Evolutionary conservation across 2,888 invertebrate genomes (phyloP).

Genomic region (Volucella inanis): DNA sequence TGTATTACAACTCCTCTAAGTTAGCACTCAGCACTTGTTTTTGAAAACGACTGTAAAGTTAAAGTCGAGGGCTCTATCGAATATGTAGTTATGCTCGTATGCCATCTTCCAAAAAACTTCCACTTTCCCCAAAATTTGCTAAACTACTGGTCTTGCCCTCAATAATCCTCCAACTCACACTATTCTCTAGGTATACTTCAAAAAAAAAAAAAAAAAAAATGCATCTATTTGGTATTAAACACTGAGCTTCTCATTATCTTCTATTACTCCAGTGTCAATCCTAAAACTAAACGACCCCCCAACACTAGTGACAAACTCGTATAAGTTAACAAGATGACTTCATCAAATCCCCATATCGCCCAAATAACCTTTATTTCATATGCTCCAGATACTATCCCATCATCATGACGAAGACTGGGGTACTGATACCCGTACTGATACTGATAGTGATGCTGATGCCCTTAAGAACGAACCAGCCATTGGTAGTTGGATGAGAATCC

Average conservation of each 20-base stretch:
- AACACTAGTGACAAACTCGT: conserved; percentile 48
- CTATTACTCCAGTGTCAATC: conserved; percentile 65
- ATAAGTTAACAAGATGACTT: conserved; percentile 63
- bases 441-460: neutral
- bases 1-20: too few species aligned
- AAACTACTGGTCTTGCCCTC: neutral
- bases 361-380: conserved; percentile 48
- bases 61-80: too few species aligned
- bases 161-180: neutral
- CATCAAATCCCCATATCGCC: conserved; percentile 62
- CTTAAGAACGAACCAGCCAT: conserved; percentile 33
- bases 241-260: conserved; percentile 63
- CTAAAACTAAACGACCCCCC: conserved; percentile 68
- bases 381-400: conserved; percentile 21
- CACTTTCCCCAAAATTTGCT: neutral
- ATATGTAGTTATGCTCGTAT: too few species aligned
- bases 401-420: conserved; percentile 19
- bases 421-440: conserved; percentile 1
- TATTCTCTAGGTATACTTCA: neutral
- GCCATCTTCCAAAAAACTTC: neutral
- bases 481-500: conserved; percentile 42
- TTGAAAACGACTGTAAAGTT: too few species aligned
- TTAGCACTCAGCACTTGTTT: too few species aligned
- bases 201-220: too few species aligned
- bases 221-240: conserved; percentile 9